Evolutionary conservation across 2,888 invertebrate species (phyloP), one percentile per base, ranked within the genome.

Genomic region (Eristalinus aeneus): DNA sequence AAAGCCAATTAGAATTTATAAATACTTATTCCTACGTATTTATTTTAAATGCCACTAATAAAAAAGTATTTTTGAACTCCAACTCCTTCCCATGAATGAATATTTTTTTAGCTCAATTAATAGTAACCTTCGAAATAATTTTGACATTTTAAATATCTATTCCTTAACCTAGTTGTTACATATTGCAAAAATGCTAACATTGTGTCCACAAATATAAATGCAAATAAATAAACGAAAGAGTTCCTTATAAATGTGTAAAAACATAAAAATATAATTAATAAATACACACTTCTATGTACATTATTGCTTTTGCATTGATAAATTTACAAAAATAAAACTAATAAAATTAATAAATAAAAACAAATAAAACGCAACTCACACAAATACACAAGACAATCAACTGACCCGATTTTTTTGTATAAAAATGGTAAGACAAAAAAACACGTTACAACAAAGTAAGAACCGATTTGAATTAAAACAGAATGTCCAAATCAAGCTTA

Each of bases 361-460:
- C 53, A 74, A 76, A 69, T 64, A 74, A 74, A 64, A 86, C 71
- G 60, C 77, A 86, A 78, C 73, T 82, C 74, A 86, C 86, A 86
- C 77, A 86, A 86, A 86, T 78, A 86, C 86, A 86, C 86, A 86
- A 86, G 86, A 86, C 86, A 86, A 86, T 86, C 86, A 86, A 86
- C 81, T 77, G 76, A 86, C 65, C 86, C 82, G 74, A 71, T 74
- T 78, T 81, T 86, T 64, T 54, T 12, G 10, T n/a, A 78, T 46
- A 34, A 77, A 71, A 46, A 46, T 46, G 46, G 16, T 56, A 46
- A 61, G 60, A 67, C 46, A 68, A 63, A n/a, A 65, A 20, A 65
- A 71, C 56, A 78, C 31, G 12, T 39, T 12, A 65, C 46, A 65
- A 65, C 46, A 65, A 65, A 34, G 6, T n/a, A 16, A 74, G 64